Evolutionary conservation across 2,888 invertebrate species (phyloP).

Genomic region (Mongoloraphidia duomilia): DNA sequence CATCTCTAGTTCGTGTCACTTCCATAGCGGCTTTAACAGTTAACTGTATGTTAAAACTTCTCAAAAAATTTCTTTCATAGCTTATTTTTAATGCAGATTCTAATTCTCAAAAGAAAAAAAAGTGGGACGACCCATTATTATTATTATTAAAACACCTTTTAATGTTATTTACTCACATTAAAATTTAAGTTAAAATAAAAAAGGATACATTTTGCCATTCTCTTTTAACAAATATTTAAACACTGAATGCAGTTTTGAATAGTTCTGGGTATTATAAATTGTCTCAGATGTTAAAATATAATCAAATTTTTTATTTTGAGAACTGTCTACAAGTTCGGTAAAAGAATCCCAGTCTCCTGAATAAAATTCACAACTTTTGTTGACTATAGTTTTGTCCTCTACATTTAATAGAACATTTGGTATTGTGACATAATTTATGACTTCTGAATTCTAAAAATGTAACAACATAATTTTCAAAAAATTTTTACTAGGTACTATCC

Average conservation of each 20-base stretch:
- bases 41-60: no score
- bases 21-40: no score
- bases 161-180: no score
- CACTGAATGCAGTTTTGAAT: conserved; percentile 56
- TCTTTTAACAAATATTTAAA: conserved; percentile 46
- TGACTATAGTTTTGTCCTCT: conserved; percentile 14
- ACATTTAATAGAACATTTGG: conserved; percentile 35
- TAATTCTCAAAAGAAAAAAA: no score
- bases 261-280: conserved; percentile 72
- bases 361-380: conserved; percentile 17
- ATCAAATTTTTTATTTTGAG: conserved; percentile 48
- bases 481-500: no score
- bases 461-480: no score
- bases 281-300: conserved; percentile 85
- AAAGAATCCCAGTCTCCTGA: conserved; percentile 62
- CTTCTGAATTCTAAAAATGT: conserved; percentile 37
- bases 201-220: conserved; percentile 50
- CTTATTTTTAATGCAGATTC: no score
- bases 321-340: conserved; percentile 17
- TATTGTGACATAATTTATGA: conserved; percentile 35
- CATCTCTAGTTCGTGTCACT: no score
- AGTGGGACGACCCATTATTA: no score
- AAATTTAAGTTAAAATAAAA: conserved; percentile 3
- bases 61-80: no score
- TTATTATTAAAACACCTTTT: no score